Evolutionary conservation across 2,113 vertebrate genomes (phyloP), one percentile per base, ranked within the genome.

Genomic region (Poecilia latipinna): DNA sequence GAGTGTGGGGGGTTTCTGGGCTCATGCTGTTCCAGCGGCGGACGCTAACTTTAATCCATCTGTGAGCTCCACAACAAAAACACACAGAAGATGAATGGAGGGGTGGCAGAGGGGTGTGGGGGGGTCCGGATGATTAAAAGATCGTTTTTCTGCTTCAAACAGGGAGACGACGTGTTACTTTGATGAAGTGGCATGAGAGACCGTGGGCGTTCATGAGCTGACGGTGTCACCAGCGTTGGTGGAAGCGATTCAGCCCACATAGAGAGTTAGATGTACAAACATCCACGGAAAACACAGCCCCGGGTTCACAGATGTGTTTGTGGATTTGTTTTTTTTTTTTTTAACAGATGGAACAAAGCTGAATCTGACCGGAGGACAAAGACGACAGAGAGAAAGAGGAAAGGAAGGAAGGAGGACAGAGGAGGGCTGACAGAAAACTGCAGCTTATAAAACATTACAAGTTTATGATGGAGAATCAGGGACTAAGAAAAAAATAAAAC

Each of bases 261-360:
- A 90, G 72, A 90, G 73, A 81, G 75, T 90, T 65, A 90, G 83
- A 93, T 87, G 92, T 87, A 89, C 89, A 93, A 91, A 92, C 91
- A 90, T 91, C 88, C 85, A 93, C 79, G 84, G 75, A 90, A 84
- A 90, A 90, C 82, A 93, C 92, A 91, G 90, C 82, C 88, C 87
- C 78, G 79, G 82, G 89, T 83, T 81, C 64, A 88, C 75, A 85
- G 62, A 86, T 75, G 80, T 73, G 74, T 66, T 39, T 37, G 69
- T 42, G 77, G 10, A 2, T 28, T 28, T 28, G 28, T 28, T 28
- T 28, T 28, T 28, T 35, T 35, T 35, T 80, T 79, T 73, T 72
- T 73, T 70, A 79, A 85, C 54, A 82, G 80, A 88, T 82, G 78
- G 76, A 82, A 78, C 29, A 61, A 79, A 88, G 83, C 86, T 65